A percentile compares a stretch with the other conserved stretches of the same genome.
phyloP scores from a whole-genome alignment of 2,888 invertebrate genomes.

The Meganola albula region DNA sequence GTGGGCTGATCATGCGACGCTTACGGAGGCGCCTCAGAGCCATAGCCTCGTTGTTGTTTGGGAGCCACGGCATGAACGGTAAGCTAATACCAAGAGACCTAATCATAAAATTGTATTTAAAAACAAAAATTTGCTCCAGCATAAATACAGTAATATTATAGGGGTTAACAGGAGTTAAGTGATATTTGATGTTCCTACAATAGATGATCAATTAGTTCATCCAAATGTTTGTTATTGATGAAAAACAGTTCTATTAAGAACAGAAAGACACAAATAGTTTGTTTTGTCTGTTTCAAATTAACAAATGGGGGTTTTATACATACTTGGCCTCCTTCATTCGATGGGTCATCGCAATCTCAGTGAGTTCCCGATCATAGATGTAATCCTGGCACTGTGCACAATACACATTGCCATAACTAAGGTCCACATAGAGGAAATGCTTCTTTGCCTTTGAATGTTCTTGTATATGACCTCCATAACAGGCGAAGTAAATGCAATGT shows the following conservation, averaged over 20 bases:
- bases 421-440: conserved; percentile 91
- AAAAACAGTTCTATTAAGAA: too few species aligned
- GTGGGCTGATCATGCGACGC: conserved; percentile 86
- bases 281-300: too few species aligned
- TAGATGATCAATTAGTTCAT: too few species aligned
- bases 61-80: conserved; percentile 87
- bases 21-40: conserved; percentile 86
- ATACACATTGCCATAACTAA: conserved; percentile 91
- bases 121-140: too few species aligned
- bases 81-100: conserved; percentile 78
- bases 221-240: too few species aligned
- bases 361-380: conserved; percentile 88
- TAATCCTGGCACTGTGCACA: conserved; percentile 95
- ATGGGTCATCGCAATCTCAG: conserved; percentile 74
- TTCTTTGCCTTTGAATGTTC: conserved; percentile 89
- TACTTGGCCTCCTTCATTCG: conserved; percentile 77
- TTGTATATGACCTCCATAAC: conserved; percentile 90
- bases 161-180: too few species aligned
- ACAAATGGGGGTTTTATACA: too few species aligned
- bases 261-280: too few species aligned
- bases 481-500: conserved; percentile 96
- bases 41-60: conserved; percentile 86
- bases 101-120: conserved; percentile 1
- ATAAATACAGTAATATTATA: too few species aligned
- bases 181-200: too few species aligned